Evolutionary conservation across 2,888 invertebrate genomes (phyloP).

Genomic region (Acanthosoma haemorrhoidale): DNA sequence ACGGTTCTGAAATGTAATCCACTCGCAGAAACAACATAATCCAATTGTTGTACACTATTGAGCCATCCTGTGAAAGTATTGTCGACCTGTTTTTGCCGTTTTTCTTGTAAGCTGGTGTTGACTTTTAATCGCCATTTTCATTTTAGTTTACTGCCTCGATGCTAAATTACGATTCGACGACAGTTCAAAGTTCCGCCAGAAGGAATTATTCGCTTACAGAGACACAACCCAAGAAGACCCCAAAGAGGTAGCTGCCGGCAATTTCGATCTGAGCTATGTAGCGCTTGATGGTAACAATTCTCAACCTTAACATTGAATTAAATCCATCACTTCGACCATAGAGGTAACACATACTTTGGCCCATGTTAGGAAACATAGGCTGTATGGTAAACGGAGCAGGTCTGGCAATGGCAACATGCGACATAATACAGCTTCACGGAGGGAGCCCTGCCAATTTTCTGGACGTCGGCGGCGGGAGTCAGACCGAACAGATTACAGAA

Average conservation of each 20-base stretch:
- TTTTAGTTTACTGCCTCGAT: conserved; percentile 81
- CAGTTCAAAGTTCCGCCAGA: conserved; percentile 86
- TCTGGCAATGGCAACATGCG: conserved; percentile 97
- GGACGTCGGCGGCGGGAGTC: conserved; percentile 93
- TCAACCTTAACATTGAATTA: neutral
- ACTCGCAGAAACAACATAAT: no score
- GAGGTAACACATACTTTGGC: no score
- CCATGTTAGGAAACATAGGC: conserved; percentile 63
- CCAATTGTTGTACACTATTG: no score
- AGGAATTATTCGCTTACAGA: conserved; percentile 71
- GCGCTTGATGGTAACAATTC: conserved; percentile 72
- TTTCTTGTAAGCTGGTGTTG: no score
- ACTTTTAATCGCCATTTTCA: no score
- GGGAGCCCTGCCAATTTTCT: conserved; percentile 94
- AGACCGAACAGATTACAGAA: conserved; percentile 84
- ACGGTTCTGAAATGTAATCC: no score
- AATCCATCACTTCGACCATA: neutral
- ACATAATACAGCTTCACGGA: conserved; percentile 91
- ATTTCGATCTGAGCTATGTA: conserved; percentile 86
- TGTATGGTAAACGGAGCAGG: conserved; percentile 97
- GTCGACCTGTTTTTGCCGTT: no score
- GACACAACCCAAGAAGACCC: conserved; percentile 89
- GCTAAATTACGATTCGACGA: conserved; percentile 94
- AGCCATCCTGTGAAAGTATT: no score
- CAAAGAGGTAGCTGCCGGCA: conserved; percentile 83